These are phyloP conservation scores for Brachionus paranguensis DNA, from an alignment of 1,140 invertebrate genomes.

Conservation along the genomic window DNA sequence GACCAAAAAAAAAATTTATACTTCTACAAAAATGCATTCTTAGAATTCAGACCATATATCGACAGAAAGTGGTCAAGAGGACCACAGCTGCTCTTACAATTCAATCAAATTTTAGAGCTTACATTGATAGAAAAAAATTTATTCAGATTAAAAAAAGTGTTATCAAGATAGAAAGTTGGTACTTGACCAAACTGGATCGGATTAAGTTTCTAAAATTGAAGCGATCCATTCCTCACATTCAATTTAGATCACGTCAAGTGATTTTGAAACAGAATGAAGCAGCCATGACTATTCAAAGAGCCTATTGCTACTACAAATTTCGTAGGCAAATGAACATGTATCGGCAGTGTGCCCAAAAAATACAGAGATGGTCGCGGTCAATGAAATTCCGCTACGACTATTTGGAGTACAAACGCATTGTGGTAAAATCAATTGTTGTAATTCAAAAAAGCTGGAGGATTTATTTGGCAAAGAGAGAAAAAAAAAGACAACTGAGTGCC, in stretches of 20 bases:
- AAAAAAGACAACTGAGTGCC: neutral
- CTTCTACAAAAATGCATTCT: neutral
- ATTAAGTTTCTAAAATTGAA: neutral
- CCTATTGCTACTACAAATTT: neutral
- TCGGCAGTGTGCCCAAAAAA: neutral
- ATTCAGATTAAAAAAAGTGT: neutral
- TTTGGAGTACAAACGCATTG: neutral
- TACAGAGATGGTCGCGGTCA: constrained; percentile 8
- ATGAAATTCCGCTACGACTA: constrained; percentile 18
- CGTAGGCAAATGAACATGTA: neutral
- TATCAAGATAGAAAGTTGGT: neutral
- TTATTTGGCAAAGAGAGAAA: neutral
- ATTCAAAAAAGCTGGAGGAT: neutral
- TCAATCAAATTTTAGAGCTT: neutral
- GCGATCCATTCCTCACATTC: constrained; percentile 2
- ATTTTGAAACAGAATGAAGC: neutral
- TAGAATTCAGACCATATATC: neutral
- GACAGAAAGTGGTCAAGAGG: neutral
- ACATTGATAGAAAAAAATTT: neutral
- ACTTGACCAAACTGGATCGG: neutral
- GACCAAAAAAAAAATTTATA: neutral
- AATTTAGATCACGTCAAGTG: neutral
- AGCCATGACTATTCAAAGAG: neutral
- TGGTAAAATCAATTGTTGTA: neutral
- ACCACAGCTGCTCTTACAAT: neutral